A percentile compares a stretch with the other conserved stretches of the same genome.
Evolutionary conservation across 2,113 vertebrate species (phyloP).

Genomic region (Galbula dea): DNA sequence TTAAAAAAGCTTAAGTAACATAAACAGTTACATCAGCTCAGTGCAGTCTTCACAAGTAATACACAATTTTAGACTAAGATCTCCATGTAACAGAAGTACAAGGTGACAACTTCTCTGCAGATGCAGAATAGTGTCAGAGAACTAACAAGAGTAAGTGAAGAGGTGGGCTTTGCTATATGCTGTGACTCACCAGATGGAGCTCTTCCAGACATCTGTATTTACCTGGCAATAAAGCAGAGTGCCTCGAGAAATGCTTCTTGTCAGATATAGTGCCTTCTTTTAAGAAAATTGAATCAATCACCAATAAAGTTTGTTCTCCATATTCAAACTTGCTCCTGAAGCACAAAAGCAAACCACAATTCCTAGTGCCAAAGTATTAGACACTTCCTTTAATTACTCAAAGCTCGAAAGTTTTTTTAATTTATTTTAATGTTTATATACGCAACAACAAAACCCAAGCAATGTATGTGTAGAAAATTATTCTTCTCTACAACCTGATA

Average conservation of each 20-base stretch:
- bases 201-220: not conserved
- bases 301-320: not conserved
- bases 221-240: not conserved
- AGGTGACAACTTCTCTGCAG: not conserved
- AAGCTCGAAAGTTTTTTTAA: not conserved
- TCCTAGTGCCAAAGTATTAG: not conserved
- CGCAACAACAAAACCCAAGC: not conserved
- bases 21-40: not conserved
- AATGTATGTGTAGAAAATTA: not conserved
- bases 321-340: not conserved
- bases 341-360: slow-evolving; percentile 9
- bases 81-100: not conserved
- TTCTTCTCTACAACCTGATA: not conserved
- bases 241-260: not conserved
- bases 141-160: not conserved
- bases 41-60: not conserved
- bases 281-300: not conserved
- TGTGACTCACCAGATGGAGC: slow-evolving; percentile 5
- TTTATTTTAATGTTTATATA: not conserved
- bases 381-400: slow-evolving; percentile 17
- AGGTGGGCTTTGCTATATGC: not conserved
- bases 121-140: not conserved
- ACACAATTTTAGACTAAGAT: not conserved
- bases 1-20: not conserved
- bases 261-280: not conserved